Conservation (phyloP, 1,140 invertebrate species). For the Lerema accius region DNA sequence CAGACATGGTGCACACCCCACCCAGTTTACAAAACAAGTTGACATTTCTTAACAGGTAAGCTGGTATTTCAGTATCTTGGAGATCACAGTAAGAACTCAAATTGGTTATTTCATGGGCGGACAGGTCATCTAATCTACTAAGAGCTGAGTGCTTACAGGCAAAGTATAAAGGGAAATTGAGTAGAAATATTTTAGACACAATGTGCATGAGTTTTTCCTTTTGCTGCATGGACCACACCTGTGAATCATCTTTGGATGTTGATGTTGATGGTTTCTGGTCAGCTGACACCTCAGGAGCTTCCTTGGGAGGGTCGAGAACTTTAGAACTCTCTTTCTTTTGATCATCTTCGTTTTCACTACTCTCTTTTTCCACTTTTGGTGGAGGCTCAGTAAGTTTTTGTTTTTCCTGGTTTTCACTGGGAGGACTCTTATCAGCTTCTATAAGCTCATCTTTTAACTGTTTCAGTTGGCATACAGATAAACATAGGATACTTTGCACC, state of each 20-base stretch:
- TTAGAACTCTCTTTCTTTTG: conserved; percentile 38
- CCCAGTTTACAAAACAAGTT: conserved; percentile 95
- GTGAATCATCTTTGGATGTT: conserved; percentile 56
- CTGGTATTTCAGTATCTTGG: conserved; percentile 95
- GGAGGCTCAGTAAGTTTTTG: conserved; percentile 39
- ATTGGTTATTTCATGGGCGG: conserved; percentile 89
- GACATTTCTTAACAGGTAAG: conserved; percentile 94
- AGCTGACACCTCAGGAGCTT: conserved; percentile 40
- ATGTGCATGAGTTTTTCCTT: conserved; percentile 91
- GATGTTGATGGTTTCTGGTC: conserved; percentile 49
- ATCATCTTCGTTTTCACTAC: conserved; percentile 40
- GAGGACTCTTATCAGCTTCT: conserved; percentile 54
- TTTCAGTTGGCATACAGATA: conserved; percentile 89
- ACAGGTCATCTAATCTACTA: conserved; percentile 89
- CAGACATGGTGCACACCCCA: conserved; percentile 92
- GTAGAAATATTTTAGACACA: conserved; percentile 90
- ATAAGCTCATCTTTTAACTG: conserved; percentile 85
- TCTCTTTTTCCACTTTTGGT: conserved; percentile 41
- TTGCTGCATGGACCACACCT: conserved; percentile 88
- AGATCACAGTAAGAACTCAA: conserved; percentile 94
- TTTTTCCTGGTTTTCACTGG: conserved; percentile 47
- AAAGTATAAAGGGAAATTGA: conserved; percentile 95
- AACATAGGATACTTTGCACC: conserved; percentile 91
- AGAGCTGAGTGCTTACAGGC: conserved; percentile 94
- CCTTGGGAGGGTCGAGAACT: conserved; percentile 34